Conservation (phyloP, 2,888 invertebrate species). For the Smittia aterrima region DNA sequence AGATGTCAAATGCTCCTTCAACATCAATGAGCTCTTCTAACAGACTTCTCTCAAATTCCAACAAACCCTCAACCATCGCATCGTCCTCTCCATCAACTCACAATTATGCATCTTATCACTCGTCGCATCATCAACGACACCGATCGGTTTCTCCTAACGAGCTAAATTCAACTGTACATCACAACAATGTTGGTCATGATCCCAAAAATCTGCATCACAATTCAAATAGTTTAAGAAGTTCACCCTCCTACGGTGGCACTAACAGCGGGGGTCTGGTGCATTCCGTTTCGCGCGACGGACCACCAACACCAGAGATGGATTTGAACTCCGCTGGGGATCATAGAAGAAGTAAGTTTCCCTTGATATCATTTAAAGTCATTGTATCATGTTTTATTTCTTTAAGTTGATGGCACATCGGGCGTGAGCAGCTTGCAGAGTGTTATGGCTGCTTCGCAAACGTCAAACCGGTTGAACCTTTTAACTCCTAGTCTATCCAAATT, state of each 20-base stretch:
- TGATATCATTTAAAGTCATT: too few species aligned
- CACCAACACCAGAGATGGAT: constrained; percentile 75
- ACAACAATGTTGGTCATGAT: constrained; percentile 23
- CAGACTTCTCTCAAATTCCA: constrained; percentile 6
- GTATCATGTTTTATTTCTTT: too few species aligned
- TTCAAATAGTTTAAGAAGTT: constrained; percentile 43
- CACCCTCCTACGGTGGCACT: constrained; percentile 17
- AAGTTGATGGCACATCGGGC: constrained; percentile 53
- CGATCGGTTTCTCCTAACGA: constrained; percentile 46
- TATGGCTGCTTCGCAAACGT: constrained; percentile 51
- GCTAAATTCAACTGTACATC: constrained; percentile 46
- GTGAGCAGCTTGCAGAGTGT: constrained; percentile 65
- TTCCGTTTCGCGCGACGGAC: constrained; percentile 56
- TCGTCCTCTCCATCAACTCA: constrained; percentile 44
- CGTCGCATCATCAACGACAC: constrained; percentile 43
- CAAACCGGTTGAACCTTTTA: constrained; percentile 67
- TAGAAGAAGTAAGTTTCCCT: constrained; percentile 60
- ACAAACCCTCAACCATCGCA: constrained; percentile 40
- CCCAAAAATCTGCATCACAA: constrained; percentile 26
- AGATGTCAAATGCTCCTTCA: constrained; percentile 53
- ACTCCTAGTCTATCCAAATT: constrained; percentile 87
- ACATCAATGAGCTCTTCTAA: constrained; percentile 42
- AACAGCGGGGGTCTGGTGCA: not conserved
- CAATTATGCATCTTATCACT: constrained; percentile 42
- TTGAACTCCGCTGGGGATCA: constrained; percentile 60